Evolutionary conservation across 2,113 vertebrate genomes (phyloP).

Genomic region (Rhinoptilus africanus): DNA sequence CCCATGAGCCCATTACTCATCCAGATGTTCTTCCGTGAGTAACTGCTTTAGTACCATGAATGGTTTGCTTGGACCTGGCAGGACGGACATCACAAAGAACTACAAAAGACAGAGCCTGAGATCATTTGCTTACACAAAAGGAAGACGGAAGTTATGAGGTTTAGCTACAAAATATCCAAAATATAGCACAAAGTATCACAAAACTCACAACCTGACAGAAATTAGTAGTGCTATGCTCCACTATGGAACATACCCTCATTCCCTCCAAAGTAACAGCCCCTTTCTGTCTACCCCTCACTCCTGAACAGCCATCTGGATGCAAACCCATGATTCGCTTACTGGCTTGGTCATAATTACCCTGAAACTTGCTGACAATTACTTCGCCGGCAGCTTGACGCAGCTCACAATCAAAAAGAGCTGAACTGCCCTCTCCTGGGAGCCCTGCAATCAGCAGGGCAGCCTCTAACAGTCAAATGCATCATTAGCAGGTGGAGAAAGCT

Average conservation of each 20-base stretch:
- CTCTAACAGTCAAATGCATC: neutral
- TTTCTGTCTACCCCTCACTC: neutral
- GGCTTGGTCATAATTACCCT: neutral
- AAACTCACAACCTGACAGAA: neutral
- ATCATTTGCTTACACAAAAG: neutral
- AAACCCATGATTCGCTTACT: neutral
- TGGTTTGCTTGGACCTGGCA: neutral
- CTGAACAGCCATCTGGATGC: neutral
- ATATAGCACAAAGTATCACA: neutral
- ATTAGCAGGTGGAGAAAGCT: neutral
- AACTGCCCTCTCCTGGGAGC: conserved; percentile 57
- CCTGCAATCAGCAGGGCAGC: conserved; percentile 7
- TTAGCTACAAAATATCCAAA: no score
- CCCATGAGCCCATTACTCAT: neutral
- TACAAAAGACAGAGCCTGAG: rapidly evolving
- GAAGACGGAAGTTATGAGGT: neutral
- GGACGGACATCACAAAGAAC: neutral
- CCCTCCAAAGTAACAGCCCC: neutral
- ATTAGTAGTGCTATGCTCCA: neutral
- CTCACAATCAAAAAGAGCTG: neutral
- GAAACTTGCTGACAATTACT: neutral
- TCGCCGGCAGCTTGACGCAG: neutral
- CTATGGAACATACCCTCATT: neutral
- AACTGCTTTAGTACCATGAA: rapidly evolving
- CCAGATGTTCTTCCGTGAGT: neutral